Base-by-base conservation (phyloP, 2,113 vertebrate species). In the Pluvialis apricaria region DNA sequence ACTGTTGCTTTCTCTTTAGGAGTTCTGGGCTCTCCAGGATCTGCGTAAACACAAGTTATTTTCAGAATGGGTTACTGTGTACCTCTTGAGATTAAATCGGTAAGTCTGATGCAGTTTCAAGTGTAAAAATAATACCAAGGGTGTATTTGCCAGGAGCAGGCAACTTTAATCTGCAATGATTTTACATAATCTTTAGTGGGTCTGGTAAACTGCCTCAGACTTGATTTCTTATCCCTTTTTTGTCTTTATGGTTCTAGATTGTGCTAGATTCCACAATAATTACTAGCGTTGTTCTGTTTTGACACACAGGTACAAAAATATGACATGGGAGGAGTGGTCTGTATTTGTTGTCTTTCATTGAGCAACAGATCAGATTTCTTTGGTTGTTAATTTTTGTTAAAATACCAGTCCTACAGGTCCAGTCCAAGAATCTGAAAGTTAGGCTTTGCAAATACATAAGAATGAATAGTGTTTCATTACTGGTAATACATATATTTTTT, bases 11-110 rank as follows among this genome's bases (percentile, higher is more conserved):
- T 95, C 79, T 86, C 47, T 93, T 40, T 69, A 98, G 98, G 94
- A 98, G 92, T 98, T 98, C 88, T 98, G 98, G 98, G 98, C 98
- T 80, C 97, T 99, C 47, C 86, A 95, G 80, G 97, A 98, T 60
- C 92, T 99, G 86, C 75, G 97, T 16, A 95, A 96, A 73, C 98
- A 99, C 36, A 36, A 97, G 62, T 86, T 96, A 31, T 99, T 99
- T 96, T 94, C 97, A 80, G 96, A 97, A 18, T 98, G 98, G 98
- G 96, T 98, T 88, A 77, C 89, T 51, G 32, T 97, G 94, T 99
- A 99, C 82, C 93, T 98, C 79, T 92, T 93, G 31, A 98, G 98
- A 73, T 96, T 99, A 88, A 93, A 92, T 64, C 81, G 91, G 98
- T 99, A 71, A 97, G 81, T 52, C 49, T 81, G 87, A 66, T 62